Evolutionary conservation across 2,888 invertebrate species (phyloP), one percentile per base, ranked within the genome.

Genomic region (Microdon myrmicae): DNA sequence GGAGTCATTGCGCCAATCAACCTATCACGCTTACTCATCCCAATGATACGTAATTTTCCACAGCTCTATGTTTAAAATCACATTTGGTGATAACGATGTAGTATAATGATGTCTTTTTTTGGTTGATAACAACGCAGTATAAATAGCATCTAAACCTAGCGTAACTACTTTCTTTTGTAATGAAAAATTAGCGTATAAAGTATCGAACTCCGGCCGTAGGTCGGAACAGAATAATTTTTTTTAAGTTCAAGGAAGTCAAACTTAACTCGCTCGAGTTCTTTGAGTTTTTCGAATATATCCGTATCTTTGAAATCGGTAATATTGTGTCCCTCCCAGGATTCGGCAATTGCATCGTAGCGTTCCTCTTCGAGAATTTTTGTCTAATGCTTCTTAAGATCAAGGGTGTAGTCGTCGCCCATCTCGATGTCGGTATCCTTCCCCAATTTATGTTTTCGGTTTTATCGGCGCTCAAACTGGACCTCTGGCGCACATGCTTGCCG

Each of bases 241-340:
- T n/a, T n/a, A n/a, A n/a, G n/a, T n/a, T n/a, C n/a, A n/a, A n/a
- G n/a, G n/a, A n/a, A n/a, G n/a, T n/a, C n/a, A n/a, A 90, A 90
- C 76, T 99, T 98, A 64, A 97, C 97, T 64, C 86, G 85, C 78
- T 96, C 95, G 45, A 99, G 79, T 70, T 90, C 90, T 29, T 90
- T 92, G 68, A 98, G 82, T 87, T 96, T 98, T 85, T 91, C 86
- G 78, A 94, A 89, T 71, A 99, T 95, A 9, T 98, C 94, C 0
- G 90, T 90, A 82, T 99, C 97, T 73, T 99, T 92, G 75, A 95
- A 99, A 81, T 99, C 99, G 0, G 96, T 95, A 70, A 99, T 86
- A 80, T 99, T 99, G 81, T 96, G 95, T 12, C 97, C 98, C 76
- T 98, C 90, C 96, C 95, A 96, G 75, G 99, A 88, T 83, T 98